Base-by-base conservation (phyloP, 1,140 invertebrate species). In the Eumeta japonica region DNA sequence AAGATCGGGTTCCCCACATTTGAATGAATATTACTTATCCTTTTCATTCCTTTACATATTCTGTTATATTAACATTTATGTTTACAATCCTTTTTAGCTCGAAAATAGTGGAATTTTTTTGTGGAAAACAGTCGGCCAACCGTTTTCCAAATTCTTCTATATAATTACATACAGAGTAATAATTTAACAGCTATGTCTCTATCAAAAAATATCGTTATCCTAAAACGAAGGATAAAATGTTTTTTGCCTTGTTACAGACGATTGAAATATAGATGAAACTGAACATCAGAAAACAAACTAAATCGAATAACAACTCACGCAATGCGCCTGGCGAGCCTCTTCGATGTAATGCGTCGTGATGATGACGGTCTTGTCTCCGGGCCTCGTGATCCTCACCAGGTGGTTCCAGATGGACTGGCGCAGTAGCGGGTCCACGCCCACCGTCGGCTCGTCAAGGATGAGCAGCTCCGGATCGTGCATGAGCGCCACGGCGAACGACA, bases 281-380 rank as follows among this genome's bases (percentile, higher is more conserved):
- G 7, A 10, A 10, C 13, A 30, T 30, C 10, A 29, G 19, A 28
- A 16, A 41, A 37, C 16, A 27, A 27, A 14, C 14, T 24, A 10
- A 19, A 29, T 9, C 31, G 16, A 32, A 11, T 2, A 14, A 28
- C 15, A 24, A 72, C 77, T 81, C 79, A 92, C 89, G 58, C 84
- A 85, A 62, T 92, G 83, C 20, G 90, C 90, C 75, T 93, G 89
- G 48, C 89, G 74, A 1, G 92, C 92, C 66, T 96, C 92, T 67
- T 94, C 91, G 43, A 94, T 93, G 53, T 94, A 95, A 79, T 95
- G 92, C 12, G 92, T 95, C 2, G 92, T 95, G 47, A 95, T 91
- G 46, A 96, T 92, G 41, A 96, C 88, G 3, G 92, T 95, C 56
- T 89, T 92, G 50, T 84, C 82, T 15, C 85, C 83, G 36, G 85